A percentile compares a stretch with the other conserved stretches of the same genome.
These are phyloP conservation scores for Notechis scutatus DNA, from an alignment of 2,113 vertebrate species.

Conservation along the genomic window DNA sequence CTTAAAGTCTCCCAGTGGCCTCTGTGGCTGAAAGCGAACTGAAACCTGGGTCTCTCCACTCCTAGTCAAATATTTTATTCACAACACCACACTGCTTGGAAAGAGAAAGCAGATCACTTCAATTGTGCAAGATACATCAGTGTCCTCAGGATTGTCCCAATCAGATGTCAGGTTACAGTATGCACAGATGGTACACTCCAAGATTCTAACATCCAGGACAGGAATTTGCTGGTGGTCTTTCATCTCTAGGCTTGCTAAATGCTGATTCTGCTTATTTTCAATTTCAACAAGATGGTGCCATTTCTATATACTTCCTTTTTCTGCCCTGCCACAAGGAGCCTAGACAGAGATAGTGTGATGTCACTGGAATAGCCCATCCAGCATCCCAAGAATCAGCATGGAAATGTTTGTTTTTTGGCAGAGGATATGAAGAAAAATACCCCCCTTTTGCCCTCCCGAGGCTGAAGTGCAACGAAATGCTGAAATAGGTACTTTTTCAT, in stretches of 20 bases:
- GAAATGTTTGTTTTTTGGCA: background rate
- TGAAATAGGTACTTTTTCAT: background rate
- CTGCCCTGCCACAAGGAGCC: background rate
- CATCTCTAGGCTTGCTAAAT: background rate
- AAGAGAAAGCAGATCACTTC: background rate
- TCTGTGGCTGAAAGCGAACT: background rate
- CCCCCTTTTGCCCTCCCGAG: background rate
- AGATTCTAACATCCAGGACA: background rate
- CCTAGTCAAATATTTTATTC: background rate
- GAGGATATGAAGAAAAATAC: background rate
- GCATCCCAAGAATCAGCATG: background rate
- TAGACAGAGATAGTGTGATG: background rate
- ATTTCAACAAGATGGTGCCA: background rate
- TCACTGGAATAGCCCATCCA: background rate
- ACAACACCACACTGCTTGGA: background rate
- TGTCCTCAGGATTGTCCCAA: background rate
- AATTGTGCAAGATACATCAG: background rate
- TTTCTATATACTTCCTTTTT: background rate
- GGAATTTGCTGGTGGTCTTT: background rate
- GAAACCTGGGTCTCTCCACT: background rate
- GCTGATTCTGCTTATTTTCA: background rate
- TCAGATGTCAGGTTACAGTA: background rate
- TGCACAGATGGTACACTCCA: background rate
- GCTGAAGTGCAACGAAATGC: background rate
- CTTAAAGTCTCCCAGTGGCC: background rate